Evolutionary conservation across 2,888 invertebrate species (phyloP), one percentile per base, ranked within the genome.

Genomic region (Cataglyphis livida): DNA sequence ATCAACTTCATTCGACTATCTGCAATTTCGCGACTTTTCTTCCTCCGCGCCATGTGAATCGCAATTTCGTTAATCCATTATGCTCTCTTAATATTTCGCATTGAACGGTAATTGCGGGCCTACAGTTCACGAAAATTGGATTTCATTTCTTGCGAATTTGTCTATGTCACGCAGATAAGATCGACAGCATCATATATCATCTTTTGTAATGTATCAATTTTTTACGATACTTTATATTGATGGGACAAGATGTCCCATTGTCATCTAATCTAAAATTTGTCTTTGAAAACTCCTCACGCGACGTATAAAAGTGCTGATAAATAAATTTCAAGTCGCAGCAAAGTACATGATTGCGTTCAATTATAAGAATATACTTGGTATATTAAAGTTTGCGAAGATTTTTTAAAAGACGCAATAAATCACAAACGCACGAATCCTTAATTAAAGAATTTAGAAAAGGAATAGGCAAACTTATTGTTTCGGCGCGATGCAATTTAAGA

Each of bases 1-100:
- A 88, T 88, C 86, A 83, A 76, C 82, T 62, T 81, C 48, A 85
- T 87, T 89, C 84, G 84, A 65, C 83, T 84, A 79, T 83, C 85
- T 66, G 57, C 66, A 82, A 85, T 89, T 89, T 89, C 78, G 79
- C 81, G 28, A 57, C 10, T 71, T 79, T 71, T 38, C n/a, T 76
- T 28, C n/a, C 54, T 38, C 28, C 18, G 28, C 18, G 28, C 35
- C 73, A 44, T 59, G 38, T 9, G 12, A 70, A 68, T 78, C 41
- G 15, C 51, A 68, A 3, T 57, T 21, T 21, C 32, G 35, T 59
- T 41, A 32, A 59, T 59, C 5, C 12, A 35, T 79, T 59, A 35
- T 57, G 18, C 6, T 35, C 59, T 3, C 57, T 78, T 71, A 54
- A 76, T 65, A 7, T 6, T 18, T 75, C 6, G 38, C 35, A 38